A percentile compares a stretch with the other conserved stretches of the same genome.
phyloP scores from a whole-genome alignment of 1,140 invertebrate species.

The Bombus impatiens region DNA sequence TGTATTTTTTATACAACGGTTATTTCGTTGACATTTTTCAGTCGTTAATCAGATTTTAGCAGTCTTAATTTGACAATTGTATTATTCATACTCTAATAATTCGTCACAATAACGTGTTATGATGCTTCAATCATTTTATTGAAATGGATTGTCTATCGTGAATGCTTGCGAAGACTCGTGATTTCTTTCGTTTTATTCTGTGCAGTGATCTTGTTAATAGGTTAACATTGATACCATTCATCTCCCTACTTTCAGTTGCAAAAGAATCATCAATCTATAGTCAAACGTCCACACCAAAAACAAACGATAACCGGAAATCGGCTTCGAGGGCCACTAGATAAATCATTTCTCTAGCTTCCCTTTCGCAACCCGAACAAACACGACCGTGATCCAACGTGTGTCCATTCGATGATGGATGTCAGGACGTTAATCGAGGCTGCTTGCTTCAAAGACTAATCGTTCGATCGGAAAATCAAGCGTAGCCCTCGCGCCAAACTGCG shows the following conservation, averaged over 20 bases:
- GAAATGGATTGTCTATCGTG: too few relatives aligned
- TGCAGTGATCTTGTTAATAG: too few relatives aligned
- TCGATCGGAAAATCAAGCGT: not conserved
- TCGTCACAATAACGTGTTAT: too few relatives aligned
- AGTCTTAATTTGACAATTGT: too few relatives aligned
- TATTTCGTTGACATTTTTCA: not conserved
- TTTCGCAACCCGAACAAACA: not conserved
- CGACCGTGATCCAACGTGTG: not conserved
- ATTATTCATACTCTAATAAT: too few relatives aligned
- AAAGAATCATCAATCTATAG: not conserved
- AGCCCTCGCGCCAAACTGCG: not conserved
- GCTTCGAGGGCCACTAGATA: too few relatives aligned
- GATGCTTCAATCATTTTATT: too few relatives aligned
- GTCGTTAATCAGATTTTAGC: too few relatives aligned
- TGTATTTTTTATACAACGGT: not conserved
- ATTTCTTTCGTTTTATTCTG: too few relatives aligned
- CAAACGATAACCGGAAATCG: not conserved
- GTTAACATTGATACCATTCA: not conserved
- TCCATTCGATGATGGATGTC: not conserved
- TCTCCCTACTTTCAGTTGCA: too few relatives aligned
- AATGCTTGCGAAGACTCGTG: too few relatives aligned
- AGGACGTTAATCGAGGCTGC: not conserved
- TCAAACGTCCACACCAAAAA: not conserved
- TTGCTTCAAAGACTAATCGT: not conserved
- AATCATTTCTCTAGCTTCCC: conserved; percentile 8